Percentiles rank a stretch among this genome's conserved stretches.
Evolutionary conservation across 2,113 vertebrate species (phyloP).

Genomic region (Centropus unirufus): DNA sequence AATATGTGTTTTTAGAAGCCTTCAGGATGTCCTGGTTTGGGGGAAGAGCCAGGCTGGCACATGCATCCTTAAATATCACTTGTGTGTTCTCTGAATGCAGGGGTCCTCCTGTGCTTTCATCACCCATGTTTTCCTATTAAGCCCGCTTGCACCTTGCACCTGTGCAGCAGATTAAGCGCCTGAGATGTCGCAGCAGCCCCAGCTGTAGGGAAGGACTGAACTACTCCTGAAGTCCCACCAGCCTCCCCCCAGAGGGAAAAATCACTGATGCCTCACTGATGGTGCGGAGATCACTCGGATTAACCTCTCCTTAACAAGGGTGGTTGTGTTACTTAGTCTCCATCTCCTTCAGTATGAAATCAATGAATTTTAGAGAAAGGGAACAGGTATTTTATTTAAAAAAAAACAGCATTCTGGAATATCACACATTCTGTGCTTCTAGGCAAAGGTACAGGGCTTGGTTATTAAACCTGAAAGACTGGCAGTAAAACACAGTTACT

Average conservation of each 20-base stretch:
- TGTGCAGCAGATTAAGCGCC: background rate
- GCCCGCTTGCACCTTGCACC: background rate
- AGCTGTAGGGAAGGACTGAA: background rate
- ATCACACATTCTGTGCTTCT: background rate
- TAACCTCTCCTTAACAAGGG: background rate
- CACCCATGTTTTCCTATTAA: background rate
- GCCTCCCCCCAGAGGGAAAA: background rate
- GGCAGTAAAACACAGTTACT: background rate
- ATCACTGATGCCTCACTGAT: background rate
- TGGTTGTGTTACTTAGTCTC: background rate
- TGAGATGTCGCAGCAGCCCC: background rate
- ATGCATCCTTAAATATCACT: background rate
- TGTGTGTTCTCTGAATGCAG: fast-evolving
- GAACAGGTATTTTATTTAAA: background rate
- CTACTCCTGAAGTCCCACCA: background rate
- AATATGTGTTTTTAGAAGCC: background rate
- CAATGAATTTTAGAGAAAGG: background rate
- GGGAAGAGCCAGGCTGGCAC: background rate
- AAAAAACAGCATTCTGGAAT: background rate
- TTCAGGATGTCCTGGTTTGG: background rate
- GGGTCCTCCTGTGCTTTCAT: background rate
- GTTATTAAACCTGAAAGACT: background rate
- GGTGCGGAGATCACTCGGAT: background rate
- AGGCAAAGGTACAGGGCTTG: background rate
- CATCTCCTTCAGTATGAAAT: background rate